Base-by-base conservation (phyloP, 1,140 invertebrate genomes). In the Patella vulgata region DNA sequence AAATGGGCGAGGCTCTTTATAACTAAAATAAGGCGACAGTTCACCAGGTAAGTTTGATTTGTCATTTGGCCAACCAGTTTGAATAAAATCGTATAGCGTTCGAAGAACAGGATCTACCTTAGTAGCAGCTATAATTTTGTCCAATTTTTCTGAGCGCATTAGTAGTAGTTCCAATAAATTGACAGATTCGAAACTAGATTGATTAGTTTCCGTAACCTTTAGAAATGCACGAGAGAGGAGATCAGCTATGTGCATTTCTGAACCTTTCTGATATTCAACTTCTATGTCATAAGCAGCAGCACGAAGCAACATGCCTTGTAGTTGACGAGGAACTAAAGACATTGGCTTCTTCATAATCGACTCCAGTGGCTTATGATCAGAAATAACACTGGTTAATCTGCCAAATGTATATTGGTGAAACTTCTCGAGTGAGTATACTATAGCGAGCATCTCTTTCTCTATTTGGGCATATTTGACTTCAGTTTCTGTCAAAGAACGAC, bases 361-460 rank as follows among this genome's bases (percentile, higher is more conserved):
- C 33, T 63, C 68, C 3, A 73, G 50, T 3, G 63, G 65, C 27
- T 63, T 66, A 31, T 73, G 70, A 63, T 70, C 56, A 48, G 33
- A 50, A n/a, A 53, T 43, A 6, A 73, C 53, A 21, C 58, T 60
- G 3, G 70, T 39, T 28, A 48, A 23, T 30, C 63, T 73, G 1
- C 82, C 83, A 74, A 84, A 82, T 11, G 82, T 66, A 65, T 78
- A 84, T 21, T 79, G 59, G 59, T 83, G 71, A 75, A 85, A 87
- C 44, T 79, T 75, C 25, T 81, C 57, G 47, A 55, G 62, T 8
- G 74, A 78, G 71, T 75, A 80, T 3, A 73, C 52, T 2, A 86
- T 77, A 40, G 79, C 79, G 28, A 81, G 65, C 14, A 79, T 58
- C 66, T 86, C 83, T 61, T 86, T 86, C 66, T 87, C 84, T 17